Conservation (phyloP, 2,888 invertebrate genomes). For the Diabrotica balteata region DNA sequence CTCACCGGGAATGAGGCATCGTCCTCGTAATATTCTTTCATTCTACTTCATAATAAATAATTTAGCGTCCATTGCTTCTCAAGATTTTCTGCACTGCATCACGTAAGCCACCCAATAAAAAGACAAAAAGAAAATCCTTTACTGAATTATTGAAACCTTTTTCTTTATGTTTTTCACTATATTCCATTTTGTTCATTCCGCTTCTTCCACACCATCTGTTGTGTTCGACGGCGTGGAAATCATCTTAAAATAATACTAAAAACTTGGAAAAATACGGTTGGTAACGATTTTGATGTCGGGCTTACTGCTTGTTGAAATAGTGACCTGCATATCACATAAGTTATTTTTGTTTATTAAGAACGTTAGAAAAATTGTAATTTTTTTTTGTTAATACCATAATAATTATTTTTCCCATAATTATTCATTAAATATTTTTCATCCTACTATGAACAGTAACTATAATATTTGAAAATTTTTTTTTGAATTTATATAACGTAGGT, state of each 20-base stretch:
- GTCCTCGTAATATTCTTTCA: background rate
- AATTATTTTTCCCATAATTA: no score
- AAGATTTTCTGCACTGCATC: conserved; percentile 1
- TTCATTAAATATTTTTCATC: no score
- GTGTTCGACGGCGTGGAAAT: conserved; percentile 2
- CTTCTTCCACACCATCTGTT: conserved; percentile 11
- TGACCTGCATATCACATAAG: no score
- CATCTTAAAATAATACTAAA: conserved; percentile 9
- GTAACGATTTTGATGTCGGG: background rate
- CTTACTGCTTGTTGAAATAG: no score
- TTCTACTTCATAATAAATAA: conserved; percentile 8
- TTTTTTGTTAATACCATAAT: no score
- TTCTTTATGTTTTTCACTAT: conserved; percentile 2
- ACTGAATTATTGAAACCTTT: conserved; percentile 19
- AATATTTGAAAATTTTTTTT: no score
- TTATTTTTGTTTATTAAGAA: no score
- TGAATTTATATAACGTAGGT: no score
- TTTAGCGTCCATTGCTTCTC: background rate
- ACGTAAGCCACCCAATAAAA: conserved; percentile 1
- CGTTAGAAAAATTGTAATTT: no score
- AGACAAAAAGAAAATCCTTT: background rate
- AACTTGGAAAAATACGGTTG: background rate
- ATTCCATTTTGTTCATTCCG: background rate
- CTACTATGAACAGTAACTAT: no score
- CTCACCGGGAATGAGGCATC: background rate